Evolutionary conservation across 2,888 invertebrate genomes (phyloP).

Genomic region (Pyrochroa serraticornis): DNA sequence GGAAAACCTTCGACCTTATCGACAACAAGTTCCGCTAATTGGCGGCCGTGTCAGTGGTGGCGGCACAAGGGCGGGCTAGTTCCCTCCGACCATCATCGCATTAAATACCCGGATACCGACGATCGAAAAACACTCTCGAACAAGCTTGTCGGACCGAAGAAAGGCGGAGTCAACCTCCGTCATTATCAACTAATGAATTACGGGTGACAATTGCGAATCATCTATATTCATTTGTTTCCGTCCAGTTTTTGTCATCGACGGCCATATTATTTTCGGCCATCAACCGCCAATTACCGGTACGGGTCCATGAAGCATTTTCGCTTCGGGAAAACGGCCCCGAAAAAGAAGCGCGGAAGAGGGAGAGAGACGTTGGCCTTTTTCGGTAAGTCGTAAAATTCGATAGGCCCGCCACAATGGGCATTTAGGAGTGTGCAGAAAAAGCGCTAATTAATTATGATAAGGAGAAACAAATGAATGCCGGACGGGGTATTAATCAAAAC

Average conservation of each 20-base stretch:
- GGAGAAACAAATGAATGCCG: conserved; percentile 55
- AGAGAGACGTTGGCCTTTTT: background rate
- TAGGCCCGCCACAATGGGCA: conserved; percentile 36
- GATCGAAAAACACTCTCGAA: conserved; percentile 18
- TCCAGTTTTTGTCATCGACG: conserved; percentile 43
- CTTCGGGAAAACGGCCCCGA: background rate
- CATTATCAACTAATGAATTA: conserved; percentile 50
- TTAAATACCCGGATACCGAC: conserved; percentile 31
- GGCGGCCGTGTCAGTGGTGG: too few relatives aligned
- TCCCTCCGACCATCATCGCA: background rate
- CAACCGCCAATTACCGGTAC: conserved; percentile 9
- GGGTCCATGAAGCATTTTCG: background rate
- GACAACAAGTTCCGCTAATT: too few relatives aligned
- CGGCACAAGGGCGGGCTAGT: too few relatives aligned
- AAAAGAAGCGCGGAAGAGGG: background rate
- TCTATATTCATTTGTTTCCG: conserved; percentile 40
- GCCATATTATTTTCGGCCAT: conserved; percentile 47
- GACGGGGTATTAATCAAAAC: conserved; percentile 53
- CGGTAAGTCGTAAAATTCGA: conserved; percentile 20
- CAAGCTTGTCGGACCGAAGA: conserved; percentile 27
- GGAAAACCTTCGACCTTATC: too few relatives aligned
- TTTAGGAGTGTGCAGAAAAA: conserved; percentile 44
- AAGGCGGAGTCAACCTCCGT: conserved; percentile 37
- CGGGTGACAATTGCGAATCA: conserved; percentile 51
- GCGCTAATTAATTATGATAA: conserved; percentile 56